Conservation (phyloP, 2,888 invertebrate species). For the Polyploca ridens region DNA sequence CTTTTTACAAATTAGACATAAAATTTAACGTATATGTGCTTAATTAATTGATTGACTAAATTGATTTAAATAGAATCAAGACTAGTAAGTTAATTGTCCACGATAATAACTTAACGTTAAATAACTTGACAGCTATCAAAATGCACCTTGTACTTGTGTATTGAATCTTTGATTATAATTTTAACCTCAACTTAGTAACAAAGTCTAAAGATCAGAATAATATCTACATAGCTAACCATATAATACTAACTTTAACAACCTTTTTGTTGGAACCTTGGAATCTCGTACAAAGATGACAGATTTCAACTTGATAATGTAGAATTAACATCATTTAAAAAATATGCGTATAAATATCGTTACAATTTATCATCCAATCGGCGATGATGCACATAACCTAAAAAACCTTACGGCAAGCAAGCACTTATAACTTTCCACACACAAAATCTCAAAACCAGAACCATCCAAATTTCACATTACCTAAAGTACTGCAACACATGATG, state of each 20-base stretch:
- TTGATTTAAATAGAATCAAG: background rate
- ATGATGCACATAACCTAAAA: slow-evolving; percentile 1
- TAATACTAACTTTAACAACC: background rate
- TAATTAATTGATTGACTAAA: background rate
- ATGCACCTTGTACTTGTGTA: background rate
- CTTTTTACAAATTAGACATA: too few relatives aligned
- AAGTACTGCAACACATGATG: slow-evolving; percentile 68
- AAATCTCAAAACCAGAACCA: slow-evolving; percentile 9
- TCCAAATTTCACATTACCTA: slow-evolving; percentile 53
- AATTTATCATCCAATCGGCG: background rate
- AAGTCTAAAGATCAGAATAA: background rate
- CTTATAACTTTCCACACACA: background rate
- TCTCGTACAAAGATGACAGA: background rate
- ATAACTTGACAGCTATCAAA: too few relatives aligned
- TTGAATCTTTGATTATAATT: background rate
- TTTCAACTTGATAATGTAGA: background rate
- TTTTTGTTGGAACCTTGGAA: background rate
- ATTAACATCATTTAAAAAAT: background rate
- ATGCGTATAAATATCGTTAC: too few relatives aligned
- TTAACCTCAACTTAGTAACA: background rate
- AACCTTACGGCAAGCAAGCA: background rate
- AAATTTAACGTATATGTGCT: background rate
- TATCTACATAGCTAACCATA: too few relatives aligned
- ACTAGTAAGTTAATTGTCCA: background rate
- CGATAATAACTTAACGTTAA: background rate